These are phyloP conservation scores for Drosophila triauraria DNA, from an alignment of 1,140 invertebrate species.

Conservation along the genomic window DNA sequence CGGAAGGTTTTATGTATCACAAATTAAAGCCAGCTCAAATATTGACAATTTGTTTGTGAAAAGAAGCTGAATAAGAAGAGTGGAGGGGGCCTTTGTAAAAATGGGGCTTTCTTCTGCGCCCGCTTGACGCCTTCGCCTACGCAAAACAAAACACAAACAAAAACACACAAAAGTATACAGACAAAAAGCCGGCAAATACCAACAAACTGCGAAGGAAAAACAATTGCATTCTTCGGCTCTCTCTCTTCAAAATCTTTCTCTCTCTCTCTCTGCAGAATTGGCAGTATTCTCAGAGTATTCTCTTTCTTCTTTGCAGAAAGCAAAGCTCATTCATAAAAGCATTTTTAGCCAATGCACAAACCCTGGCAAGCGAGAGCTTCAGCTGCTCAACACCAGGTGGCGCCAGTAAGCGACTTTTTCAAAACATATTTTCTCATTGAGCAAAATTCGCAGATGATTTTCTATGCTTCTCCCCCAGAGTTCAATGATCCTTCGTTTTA, in stretches of 20 bases:
- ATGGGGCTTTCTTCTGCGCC: not conserved
- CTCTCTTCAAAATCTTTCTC: not conserved
- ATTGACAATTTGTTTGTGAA: conserved; percentile 56
- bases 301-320: not conserved
- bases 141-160: conserved; percentile 30
- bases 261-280: not conserved
- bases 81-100: not conserved
- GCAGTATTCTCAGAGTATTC: not conserved
- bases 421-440: conserved; percentile 22
- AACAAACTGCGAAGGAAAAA: conserved; percentile 1
- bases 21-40: conserved; percentile 66
- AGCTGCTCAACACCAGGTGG: conserved; percentile 8
- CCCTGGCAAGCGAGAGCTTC: not conserved
- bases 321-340: conserved; percentile 1
- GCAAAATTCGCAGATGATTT: conserved; percentile 19
- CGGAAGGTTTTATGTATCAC: conserved; percentile 63
- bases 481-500: conserved; percentile 51
- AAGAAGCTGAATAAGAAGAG: conserved; percentile 3
- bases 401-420: conserved; percentile 5
- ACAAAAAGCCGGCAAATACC: conserved; percentile 21
- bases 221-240: conserved; percentile 11
- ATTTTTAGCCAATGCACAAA: conserved; percentile 6
- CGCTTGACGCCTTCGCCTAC: conserved; percentile 6
- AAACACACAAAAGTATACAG: conserved; percentile 16
- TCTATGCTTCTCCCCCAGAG: conserved; percentile 27